Evolutionary conservation across 1,140 invertebrate genomes (phyloP).

Genomic region (Atta cephalotes): DNA sequence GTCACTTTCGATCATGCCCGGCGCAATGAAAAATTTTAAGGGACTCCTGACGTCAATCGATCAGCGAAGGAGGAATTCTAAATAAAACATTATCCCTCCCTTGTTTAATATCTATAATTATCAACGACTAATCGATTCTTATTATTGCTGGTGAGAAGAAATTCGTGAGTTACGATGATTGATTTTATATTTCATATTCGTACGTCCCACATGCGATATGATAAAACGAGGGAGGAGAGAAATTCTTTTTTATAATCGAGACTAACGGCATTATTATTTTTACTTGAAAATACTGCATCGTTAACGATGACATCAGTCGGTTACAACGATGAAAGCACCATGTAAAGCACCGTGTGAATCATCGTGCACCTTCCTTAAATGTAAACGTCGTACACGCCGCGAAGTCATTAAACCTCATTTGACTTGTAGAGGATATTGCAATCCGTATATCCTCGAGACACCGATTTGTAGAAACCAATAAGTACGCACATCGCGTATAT

Average conservation of each 20-base stretch:
- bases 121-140: not conserved
- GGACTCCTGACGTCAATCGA: constrained; percentile 37
- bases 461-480: constrained; percentile 8
- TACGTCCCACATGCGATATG: not conserved
- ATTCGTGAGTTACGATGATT: not conserved
- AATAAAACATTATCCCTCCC: constrained; percentile 16
- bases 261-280: not conserved
- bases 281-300: constrained; percentile 6
- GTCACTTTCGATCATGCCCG: constrained; percentile 23
- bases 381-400: not conserved
- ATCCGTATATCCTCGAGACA: not conserved
- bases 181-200: not conserved
- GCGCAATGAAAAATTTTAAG: constrained; percentile 16
- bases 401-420: constrained; percentile 42
- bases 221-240: not conserved
- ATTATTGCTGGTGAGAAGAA: constrained; percentile 5
- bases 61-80: not conserved
- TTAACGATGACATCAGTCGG: constrained; percentile 44
- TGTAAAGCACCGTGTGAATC: constrained; percentile 46
- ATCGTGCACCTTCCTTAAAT: constrained; percentile 36
- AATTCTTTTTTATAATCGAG: not conserved
- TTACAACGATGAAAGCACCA: constrained; percentile 3
- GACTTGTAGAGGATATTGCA: constrained; percentile 29
- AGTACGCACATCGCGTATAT: not conserved
- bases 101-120: constrained; percentile 18